Conservation (phyloP, 2,113 vertebrate genomes). For the Halcyon malimbica region DNA sequence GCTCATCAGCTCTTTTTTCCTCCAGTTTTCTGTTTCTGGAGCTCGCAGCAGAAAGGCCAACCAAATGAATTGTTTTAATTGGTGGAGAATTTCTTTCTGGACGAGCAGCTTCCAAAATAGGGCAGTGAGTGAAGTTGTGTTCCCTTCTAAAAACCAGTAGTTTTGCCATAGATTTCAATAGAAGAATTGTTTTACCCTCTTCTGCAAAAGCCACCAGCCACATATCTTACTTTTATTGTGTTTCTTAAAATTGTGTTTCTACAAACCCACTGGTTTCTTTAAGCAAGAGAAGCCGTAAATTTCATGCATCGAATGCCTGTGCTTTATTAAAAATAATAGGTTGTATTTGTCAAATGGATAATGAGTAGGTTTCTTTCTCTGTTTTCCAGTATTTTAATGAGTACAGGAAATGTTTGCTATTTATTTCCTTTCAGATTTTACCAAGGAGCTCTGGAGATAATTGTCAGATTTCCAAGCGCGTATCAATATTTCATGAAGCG, state of each 20-base stretch:
- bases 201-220: neutral
- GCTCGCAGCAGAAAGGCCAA: neutral
- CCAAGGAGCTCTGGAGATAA: slow-evolving; percentile 50
- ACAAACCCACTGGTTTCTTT: neutral
- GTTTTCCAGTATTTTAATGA: slow-evolving; percentile 51
- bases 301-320: slow-evolving; percentile 8
- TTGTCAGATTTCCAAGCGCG: slow-evolving; percentile 42
- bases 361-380: slow-evolving; percentile 34
- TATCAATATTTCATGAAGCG: slow-evolving; percentile 65
- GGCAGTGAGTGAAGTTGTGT: neutral
- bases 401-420: slow-evolving; percentile 46
- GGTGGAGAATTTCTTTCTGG: neutral
- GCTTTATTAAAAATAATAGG: slow-evolving; percentile 64
- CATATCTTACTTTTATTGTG: neutral
- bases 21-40: neutral
- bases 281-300: slow-evolving; percentile 27
- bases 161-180: neutral
- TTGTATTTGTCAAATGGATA: slow-evolving; percentile 53
- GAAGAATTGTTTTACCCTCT: neutral
- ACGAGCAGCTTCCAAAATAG: neutral
- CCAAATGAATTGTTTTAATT: neutral
- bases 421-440: slow-evolving; percentile 54
- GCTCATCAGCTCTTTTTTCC: neutral
- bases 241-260: slow-evolving; percentile 48
- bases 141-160: neutral